A percentile compares a stretch with the other conserved stretches of the same genome.
Evolutionary conservation across 2,113 vertebrate genomes (phyloP).

Genomic region (Cochlearius cochlearius): DNA sequence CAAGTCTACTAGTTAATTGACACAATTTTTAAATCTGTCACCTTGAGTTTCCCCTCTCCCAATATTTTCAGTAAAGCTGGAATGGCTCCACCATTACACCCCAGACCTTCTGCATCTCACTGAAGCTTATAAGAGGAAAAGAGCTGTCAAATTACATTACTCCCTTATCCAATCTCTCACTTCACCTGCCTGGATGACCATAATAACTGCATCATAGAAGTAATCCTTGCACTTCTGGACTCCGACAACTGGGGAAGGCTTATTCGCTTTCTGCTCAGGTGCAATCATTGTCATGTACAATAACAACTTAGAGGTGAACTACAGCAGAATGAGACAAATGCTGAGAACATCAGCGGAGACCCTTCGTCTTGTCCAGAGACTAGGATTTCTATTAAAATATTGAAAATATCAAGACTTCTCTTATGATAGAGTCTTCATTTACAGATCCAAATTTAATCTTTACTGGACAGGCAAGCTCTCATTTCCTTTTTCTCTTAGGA

Average conservation of each 20-base stretch:
- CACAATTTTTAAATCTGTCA: conserved; percentile 50
- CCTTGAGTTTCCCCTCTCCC: neutral
- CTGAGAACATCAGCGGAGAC: neutral
- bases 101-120: neutral
- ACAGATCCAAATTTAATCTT: neutral
- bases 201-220: conserved; percentile 24
- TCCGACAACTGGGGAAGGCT: neutral
- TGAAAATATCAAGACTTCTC: neutral
- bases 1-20: conserved; percentile 35
- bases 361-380: neutral
- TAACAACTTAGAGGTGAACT: conserved; percentile 7
- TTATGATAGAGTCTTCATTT: neutral
- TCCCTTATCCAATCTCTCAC: neutral
- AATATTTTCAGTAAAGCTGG: conserved; percentile 5
- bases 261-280: conserved; percentile 33
- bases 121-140: conserved; percentile 27
- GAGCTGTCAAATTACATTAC: conserved; percentile 49
- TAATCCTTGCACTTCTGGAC: conserved; percentile 8
- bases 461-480: neutral
- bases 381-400: neutral
- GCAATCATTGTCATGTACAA: conserved; percentile 26
- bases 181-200: conserved; percentile 36
- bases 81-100: neutral
- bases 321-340: neutral
- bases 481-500: neutral